Evolutionary conservation across 1,140 invertebrate species (phyloP).

Genomic region (Cylas formicarius): DNA sequence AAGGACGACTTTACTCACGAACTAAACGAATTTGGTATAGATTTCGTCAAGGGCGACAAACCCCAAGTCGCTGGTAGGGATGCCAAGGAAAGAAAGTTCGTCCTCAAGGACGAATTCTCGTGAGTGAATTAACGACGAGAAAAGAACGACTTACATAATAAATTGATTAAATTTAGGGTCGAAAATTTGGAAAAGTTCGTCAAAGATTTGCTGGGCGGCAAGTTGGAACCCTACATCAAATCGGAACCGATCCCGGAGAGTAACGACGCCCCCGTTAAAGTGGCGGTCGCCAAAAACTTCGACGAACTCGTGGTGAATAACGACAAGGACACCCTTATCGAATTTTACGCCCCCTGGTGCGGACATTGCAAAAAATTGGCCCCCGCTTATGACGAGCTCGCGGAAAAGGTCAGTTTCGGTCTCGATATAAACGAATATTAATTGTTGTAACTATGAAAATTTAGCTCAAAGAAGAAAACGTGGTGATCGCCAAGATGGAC

Average conservation of each 20-base stretch:
- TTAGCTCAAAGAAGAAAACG: constrained; percentile 76
- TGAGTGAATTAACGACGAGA: constrained; percentile 45
- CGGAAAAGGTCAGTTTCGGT: constrained; percentile 63
- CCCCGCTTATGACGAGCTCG: constrained; percentile 91
- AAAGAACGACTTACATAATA: constrained; percentile 25
- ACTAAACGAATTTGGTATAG: constrained; percentile 88
- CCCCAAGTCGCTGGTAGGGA: constrained; percentile 81
- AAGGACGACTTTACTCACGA: constrained; percentile 92
- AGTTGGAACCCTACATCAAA: constrained; percentile 89
- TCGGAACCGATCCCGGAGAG: constrained; percentile 87
- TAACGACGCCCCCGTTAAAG: constrained; percentile 78
- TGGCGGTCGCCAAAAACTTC: constrained; percentile 96
- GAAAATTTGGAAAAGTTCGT: constrained; percentile 86
- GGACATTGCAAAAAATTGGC: constrained; percentile 96
- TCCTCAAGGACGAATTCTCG: constrained; percentile 86
- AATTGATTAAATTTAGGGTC: too few relatives aligned
- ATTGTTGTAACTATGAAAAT: constrained; percentile 18
- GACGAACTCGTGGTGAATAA: constrained; percentile 89
- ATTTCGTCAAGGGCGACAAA: constrained; percentile 80
- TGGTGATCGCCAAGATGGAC: constrained; percentile 96
- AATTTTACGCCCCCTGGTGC: constrained; percentile 99
- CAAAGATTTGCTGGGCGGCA: constrained; percentile 72
- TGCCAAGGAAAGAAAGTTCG: constrained; percentile 79
- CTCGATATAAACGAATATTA: constrained; percentile 1
- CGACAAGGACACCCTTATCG: constrained; percentile 88